Evolutionary conservation across 2,113 vertebrate genomes (phyloP).

Genomic region (Hydropotes inermis): DNA sequence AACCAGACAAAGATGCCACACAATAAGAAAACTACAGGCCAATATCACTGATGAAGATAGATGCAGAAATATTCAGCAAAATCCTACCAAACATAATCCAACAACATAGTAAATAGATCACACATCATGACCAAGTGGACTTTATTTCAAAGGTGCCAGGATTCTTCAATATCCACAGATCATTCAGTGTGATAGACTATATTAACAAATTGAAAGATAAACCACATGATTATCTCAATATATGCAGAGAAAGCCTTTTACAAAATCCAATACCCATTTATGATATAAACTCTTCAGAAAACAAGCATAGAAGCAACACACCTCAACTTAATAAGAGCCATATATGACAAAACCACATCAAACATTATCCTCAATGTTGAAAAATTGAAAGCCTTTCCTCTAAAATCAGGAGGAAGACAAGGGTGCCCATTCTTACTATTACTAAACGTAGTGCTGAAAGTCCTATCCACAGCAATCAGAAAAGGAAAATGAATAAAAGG

Average conservation of each 20-base stretch:
- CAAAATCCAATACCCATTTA: background rate
- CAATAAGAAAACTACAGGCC: background rate
- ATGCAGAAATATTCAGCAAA: background rate
- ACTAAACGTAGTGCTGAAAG: background rate
- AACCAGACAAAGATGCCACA: background rate
- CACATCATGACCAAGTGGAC: background rate
- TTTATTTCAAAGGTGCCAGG: background rate
- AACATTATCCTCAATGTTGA: background rate
- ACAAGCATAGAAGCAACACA: background rate
- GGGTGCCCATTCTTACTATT: background rate
- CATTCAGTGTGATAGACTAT: background rate
- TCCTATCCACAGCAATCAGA: background rate
- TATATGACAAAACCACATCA: background rate
- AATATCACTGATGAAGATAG: background rate
- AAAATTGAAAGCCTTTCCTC: background rate
- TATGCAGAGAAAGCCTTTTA: background rate
- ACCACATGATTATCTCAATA: background rate
- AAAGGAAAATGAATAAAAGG: background rate
- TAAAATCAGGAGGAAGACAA: background rate
- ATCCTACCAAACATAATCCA: background rate
- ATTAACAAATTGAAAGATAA: background rate
- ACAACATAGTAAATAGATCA: background rate
- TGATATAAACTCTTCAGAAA: background rate
- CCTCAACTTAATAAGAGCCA: background rate
- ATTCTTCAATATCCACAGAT: background rate